phyloP scores from a whole-genome alignment of 2,888 invertebrate genomes.

The Catocala sponsa region DNA sequence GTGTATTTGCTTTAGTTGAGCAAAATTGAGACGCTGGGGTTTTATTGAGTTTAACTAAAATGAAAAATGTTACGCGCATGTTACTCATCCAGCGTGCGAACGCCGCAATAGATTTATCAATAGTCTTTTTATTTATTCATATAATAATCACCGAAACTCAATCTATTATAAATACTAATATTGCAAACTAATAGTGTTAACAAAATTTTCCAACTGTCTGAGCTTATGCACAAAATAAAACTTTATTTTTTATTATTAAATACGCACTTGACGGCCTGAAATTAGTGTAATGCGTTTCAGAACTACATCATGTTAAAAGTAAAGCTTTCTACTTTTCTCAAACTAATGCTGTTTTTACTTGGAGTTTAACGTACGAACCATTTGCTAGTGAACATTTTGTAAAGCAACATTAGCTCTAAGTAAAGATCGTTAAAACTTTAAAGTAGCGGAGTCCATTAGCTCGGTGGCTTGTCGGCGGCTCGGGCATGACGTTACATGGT shows the following conservation, averaged over 20 bases:
- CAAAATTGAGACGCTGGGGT: constrained; percentile 9
- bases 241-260: too few relatives aligned
- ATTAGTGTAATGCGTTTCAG: constrained; percentile 23
- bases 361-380: constrained; percentile 60
- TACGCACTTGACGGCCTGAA: constrained; percentile 15
- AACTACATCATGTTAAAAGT: constrained; percentile 34
- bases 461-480: constrained; percentile 38
- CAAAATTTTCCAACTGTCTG: too few relatives aligned
- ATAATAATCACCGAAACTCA: too few relatives aligned
- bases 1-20: constrained; percentile 10
- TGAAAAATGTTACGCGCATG: too few relatives aligned
- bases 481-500: constrained; percentile 34
- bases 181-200: too few relatives aligned
- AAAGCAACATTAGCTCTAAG: constrained; percentile 76
- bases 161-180: too few relatives aligned
- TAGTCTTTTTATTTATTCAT: too few relatives aligned
- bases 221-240: too few relatives aligned
- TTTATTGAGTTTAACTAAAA: not conserved
- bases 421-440: constrained; percentile 82
- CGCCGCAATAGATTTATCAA: too few relatives aligned
- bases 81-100: too few relatives aligned
- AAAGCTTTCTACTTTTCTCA: constrained; percentile 44
- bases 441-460: constrained; percentile 83
- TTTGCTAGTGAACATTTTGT: constrained; percentile 69
- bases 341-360: constrained; percentile 52